Evolutionary conservation across 2,888 invertebrate genomes (phyloP), one percentile per base, ranked within the genome.

Genomic region (Diarsia rubi): DNA sequence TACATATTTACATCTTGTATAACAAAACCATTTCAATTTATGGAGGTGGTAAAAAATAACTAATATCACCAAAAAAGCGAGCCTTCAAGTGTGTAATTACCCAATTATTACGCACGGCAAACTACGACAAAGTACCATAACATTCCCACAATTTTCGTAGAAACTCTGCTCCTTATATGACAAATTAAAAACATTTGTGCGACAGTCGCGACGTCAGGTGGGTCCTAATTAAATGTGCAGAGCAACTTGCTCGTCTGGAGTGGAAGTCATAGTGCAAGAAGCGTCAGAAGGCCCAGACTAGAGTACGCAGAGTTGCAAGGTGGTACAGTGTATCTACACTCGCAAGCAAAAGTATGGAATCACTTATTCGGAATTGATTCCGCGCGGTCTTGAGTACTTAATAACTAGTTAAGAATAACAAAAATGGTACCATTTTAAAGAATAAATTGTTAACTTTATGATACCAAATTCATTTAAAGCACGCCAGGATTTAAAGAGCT

Each of bases 181-280:
- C 66, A 83, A 81, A 81, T 81, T 83, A 64, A 81, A 78, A 81
- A 84, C 84, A 82, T 74, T 84, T 74, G 69, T 62, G 79, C 69
- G 71, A 60, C 71, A 74, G 71, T 65, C 19, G 63, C 24, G 47
- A 65, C 66, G 75, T 84, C 79, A 84, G 72, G 73, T 82, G 73
- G 72, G 79, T 65, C 52, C 80, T 83, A 79, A 79, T 83, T 82
- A 82, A 82, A 83, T 83, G 49, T 79, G 72, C 80, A 37, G 69
- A 24, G 69, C 64, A 82, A 83, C 66, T 82, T 83, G 37, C 52
- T 75, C 76, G 52, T 72, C 80, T 68, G 27, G 24, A 79, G 67
- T 70, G 49, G 21, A 37, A 1, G 14, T 0, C 72, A 57, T 3
- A 14, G 0, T 0, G 12, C 3, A 73, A 14, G n/a, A n/a, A 67